These are phyloP conservation scores for Girardia tigrina DNA, from an alignment of 2,888 invertebrate genomes.

Conservation along the genomic window DNA sequence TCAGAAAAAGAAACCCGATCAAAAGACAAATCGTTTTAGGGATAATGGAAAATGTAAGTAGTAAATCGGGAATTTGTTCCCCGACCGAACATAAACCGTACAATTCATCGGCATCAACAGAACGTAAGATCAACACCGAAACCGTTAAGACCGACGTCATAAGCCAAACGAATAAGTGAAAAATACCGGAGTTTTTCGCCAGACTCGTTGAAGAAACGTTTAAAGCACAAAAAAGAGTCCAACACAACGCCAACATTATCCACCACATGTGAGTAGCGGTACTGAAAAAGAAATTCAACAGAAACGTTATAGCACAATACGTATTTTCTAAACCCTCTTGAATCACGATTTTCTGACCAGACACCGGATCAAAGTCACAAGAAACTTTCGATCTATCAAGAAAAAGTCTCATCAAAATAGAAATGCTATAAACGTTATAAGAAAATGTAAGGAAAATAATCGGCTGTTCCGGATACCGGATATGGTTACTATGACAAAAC, in stretches of 20 bases:
- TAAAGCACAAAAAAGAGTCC: conserved; percentile 59
- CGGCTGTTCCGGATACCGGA: conserved; percentile 60
- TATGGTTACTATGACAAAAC: conserved; percentile 56
- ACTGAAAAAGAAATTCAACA: conserved; percentile 78
- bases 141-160: conserved; percentile 74
- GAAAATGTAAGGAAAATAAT: conserved; percentile 69
- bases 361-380: conserved; percentile 55
- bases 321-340: conserved; percentile 75
- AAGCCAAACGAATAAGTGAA: conserved; percentile 78
- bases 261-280: conserved; percentile 78
- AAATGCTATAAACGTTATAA: conserved; percentile 62
- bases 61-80: conserved; percentile 45
- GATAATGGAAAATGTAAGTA: conserved; percentile 50
- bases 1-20: conserved; percentile 60
- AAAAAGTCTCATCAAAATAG: conserved; percentile 66
- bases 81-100: conserved; percentile 61
- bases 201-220: conserved; percentile 56
- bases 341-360: conserved; percentile 53
- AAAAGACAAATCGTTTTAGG: conserved; percentile 62
- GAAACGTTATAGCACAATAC: conserved; percentile 73
- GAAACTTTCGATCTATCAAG: conserved; percentile 56
- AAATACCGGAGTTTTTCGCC: conserved; percentile 56
- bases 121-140: conserved; percentile 69
- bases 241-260: conserved; percentile 74
- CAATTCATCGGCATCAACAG: conserved; percentile 79